Evolutionary conservation across 2,113 vertebrate species (phyloP).

Genomic region (Phalacrocorax brasilianus): DNA sequence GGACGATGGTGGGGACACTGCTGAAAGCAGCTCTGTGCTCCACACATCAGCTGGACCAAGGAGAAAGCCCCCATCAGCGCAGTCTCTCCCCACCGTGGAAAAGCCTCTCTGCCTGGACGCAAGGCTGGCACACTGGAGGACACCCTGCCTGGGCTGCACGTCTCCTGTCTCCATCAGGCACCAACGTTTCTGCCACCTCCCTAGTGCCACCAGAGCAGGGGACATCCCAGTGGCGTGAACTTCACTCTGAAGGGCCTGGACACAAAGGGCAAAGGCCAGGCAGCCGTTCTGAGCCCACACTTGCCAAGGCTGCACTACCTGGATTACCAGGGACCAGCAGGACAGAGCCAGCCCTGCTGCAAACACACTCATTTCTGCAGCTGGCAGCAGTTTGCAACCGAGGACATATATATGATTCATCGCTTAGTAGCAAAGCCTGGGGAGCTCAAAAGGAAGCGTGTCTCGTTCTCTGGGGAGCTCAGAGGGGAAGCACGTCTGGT

Average conservation of each 20-base stretch:
- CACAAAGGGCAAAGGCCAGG: neutral
- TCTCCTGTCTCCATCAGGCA: neutral
- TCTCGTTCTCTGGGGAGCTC: neutral
- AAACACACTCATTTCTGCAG: neutral
- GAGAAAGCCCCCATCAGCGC: neutral
- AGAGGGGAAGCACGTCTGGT: neutral
- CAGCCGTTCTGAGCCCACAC: neutral
- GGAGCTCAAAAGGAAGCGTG: neutral
- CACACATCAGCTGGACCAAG: neutral
- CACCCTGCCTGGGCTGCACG: neutral
- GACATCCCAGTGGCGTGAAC: neutral
- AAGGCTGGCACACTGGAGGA: neutral
- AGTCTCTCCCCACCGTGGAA: rapidly evolving
- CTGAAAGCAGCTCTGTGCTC: neutral
- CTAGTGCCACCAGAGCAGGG: neutral
- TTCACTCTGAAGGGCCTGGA: neutral
- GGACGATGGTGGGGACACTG: rapidly evolving
- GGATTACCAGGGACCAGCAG: neutral
- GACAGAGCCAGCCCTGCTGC: neutral
- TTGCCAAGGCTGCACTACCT: rapidly evolving
- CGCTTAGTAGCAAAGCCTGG: neutral
- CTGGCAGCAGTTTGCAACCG: neutral
- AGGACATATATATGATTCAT: rapidly evolving
- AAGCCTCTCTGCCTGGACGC: neutral
- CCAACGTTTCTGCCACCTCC: neutral